phyloP scores from a whole-genome alignment of 1,140 invertebrate species.

The Oedothorax gibbosus region DNA sequence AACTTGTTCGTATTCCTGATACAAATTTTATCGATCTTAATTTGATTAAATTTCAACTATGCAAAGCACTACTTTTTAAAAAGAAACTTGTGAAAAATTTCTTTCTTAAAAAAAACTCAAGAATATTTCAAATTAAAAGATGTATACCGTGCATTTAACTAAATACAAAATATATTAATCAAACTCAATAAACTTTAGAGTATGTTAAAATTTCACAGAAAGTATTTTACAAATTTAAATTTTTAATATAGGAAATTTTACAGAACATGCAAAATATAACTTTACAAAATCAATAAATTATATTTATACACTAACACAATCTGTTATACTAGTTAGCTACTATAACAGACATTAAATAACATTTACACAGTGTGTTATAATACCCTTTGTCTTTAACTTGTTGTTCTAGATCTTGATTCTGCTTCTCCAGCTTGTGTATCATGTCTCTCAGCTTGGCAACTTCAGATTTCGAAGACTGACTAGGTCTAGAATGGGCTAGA shows the following conservation, averaged over 20 bases:
- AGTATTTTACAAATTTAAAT: too few species aligned
- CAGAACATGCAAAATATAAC: neutral
- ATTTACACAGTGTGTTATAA: neutral
- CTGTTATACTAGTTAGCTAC: neutral
- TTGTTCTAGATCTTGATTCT: constrained; percentile 51
- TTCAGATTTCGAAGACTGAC: constrained; percentile 43
- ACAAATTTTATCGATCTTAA: too few species aligned
- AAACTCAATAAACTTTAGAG: too few species aligned
- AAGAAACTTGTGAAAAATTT: neutral
- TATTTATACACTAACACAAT: too few species aligned
- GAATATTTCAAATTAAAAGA: neutral
- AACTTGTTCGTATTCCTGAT: too few species aligned
- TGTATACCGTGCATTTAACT: neutral
- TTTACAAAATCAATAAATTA: neutral
- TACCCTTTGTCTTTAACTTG: constrained; percentile 50
- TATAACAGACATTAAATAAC: neutral
- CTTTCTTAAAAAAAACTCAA: neutral
- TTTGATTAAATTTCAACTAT: too few species aligned
- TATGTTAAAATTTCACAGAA: too few species aligned
- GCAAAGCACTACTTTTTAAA: too few species aligned
- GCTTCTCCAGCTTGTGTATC: constrained; percentile 51
- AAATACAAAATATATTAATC: too few species aligned
- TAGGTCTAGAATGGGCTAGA: constrained; percentile 36
- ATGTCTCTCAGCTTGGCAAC: constrained; percentile 55
- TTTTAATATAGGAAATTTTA: neutral